Conservation (phyloP, 2,888 invertebrate genomes). For the Spilosoma lubricipeda region DNA sequence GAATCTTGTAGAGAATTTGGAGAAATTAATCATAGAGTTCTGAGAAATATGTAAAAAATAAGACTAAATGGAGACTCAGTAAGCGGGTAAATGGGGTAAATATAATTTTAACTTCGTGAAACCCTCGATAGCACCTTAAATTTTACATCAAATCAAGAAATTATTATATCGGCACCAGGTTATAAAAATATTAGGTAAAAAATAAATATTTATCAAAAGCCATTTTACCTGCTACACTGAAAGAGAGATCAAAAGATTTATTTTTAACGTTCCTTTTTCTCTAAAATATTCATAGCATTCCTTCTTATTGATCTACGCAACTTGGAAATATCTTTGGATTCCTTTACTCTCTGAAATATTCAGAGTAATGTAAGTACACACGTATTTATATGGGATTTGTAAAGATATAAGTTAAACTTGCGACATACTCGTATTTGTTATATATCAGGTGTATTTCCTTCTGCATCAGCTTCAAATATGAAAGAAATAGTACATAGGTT, state of each 20-base stretch:
- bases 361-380: not conserved
- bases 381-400: not conserved
- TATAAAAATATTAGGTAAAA: not conserved
- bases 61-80: no score
- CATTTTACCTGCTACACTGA: slow-evolving; percentile 3
- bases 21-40: no score
- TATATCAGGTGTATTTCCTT: not conserved
- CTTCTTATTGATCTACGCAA: not conserved
- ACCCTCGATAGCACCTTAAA: not conserved
- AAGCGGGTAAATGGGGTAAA: not conserved
- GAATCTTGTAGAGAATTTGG: no score
- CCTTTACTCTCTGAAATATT: not conserved
- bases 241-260: slow-evolving; percentile 17
- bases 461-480: not conserved
- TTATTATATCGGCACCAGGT: not conserved
- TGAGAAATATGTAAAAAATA: no score
- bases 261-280: slow-evolving; percentile 16
- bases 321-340: not conserved
- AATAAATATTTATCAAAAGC: not conserved
- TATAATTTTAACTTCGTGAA: slow-evolving; percentile 5
- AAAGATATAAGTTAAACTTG: not conserved
- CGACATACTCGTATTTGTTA: not conserved
- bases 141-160: not conserved
- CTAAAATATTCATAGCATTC: slow-evolving; percentile 9
- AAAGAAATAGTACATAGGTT: not conserved